Percentiles rank a stretch among this genome's conserved stretches.
These are phyloP conservation scores for Bucorvus abyssinicus DNA, from an alignment of 2,797 vertebrate species.

Conservation along the genomic window DNA sequence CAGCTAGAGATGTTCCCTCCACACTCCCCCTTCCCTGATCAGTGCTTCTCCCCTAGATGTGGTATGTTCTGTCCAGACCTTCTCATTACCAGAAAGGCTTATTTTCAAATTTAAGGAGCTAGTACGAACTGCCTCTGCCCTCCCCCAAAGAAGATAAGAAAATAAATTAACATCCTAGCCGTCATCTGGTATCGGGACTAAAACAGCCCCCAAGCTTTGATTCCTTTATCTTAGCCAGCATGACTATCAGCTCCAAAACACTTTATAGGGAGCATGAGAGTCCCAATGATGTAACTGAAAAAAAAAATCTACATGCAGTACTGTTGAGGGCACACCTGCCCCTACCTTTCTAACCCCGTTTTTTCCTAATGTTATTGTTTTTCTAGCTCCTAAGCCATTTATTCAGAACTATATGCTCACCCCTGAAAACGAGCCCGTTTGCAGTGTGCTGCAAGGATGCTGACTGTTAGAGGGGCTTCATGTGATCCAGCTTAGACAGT, in stretches of 20 bases:
- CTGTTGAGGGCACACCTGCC: background rate
- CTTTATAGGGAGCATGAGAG: background rate
- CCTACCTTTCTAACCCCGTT: background rate
- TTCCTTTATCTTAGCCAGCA: background rate
- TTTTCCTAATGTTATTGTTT: background rate
- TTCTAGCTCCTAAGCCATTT: background rate
- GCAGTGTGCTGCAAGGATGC: background rate
- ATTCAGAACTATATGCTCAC: background rate
- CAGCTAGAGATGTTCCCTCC: background rate
- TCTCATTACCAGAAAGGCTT: background rate
- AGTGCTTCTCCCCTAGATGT: background rate
- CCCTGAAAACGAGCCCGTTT: background rate
- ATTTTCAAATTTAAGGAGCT: background rate
- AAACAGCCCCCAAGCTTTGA: background rate
- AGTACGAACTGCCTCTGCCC: background rate
- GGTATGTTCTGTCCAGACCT: background rate
- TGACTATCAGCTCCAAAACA: background rate
- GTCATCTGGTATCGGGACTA: background rate
- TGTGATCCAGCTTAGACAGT: background rate
- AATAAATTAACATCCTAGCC: background rate
- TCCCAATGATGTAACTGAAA: background rate
- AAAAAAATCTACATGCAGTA: background rate
- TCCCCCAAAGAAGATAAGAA: background rate
- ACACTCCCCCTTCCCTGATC: background rate
- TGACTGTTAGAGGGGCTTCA: background rate